phyloP scores from a whole-genome alignment of 2,888 invertebrate genomes.

The Cryptus viduatorius region DNA sequence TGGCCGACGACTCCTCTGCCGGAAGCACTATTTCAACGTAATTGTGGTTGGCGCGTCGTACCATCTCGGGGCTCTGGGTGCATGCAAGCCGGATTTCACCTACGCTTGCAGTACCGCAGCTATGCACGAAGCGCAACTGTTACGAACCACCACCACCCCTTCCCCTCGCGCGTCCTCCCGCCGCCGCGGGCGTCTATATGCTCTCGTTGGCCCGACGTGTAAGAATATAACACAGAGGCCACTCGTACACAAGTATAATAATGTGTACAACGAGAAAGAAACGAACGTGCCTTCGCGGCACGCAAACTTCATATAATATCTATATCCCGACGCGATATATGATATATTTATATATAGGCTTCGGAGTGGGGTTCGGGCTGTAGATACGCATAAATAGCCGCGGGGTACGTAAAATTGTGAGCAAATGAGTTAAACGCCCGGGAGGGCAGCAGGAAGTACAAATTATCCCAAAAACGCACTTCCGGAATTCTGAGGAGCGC shows the following conservation, averaged over 20 bases:
- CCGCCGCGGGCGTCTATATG: not conserved
- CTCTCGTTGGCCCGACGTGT: not conserved
- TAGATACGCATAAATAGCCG: no score
- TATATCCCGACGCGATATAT: not conserved
- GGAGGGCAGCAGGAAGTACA: not conserved
- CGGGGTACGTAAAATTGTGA: no score
- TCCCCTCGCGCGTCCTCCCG: no score
- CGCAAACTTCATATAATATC: conserved; percentile 3
- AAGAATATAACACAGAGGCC: conserved; percentile 10
- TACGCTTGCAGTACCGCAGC: conserved; percentile 46
- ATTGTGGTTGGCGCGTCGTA: conserved; percentile 80
- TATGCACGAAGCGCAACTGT: conserved; percentile 39
- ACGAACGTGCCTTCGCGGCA: not conserved
- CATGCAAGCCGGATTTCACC: conserved; percentile 66
- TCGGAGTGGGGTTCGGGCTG: no score
- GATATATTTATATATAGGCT: no score
- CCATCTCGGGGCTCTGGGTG: conserved; percentile 69
- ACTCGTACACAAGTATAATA: conserved; percentile 7
- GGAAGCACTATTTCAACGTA: conserved; percentile 84
- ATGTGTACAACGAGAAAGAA: conserved; percentile 14
- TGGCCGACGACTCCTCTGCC: conserved; percentile 74
- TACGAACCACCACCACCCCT: not conserved
- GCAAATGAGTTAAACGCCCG: no score
- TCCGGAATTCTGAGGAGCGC: no score
- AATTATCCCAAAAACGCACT: not conserved